A percentile compares a stretch with the other conserved stretches of the same genome.
Conservation (phyloP, 1,140 invertebrate genomes). For the Neodiprion fabricii region DNA sequence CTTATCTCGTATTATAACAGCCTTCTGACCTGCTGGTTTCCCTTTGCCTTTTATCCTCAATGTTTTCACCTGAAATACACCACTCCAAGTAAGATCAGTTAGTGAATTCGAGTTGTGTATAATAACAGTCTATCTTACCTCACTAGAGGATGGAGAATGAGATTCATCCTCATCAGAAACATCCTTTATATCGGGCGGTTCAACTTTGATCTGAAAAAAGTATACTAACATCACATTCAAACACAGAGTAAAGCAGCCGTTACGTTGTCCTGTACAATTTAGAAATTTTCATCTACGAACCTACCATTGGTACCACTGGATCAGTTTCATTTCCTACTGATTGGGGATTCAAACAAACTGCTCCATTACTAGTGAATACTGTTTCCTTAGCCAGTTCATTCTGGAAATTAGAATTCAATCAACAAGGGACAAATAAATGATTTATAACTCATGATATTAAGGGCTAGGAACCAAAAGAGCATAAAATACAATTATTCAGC, state of each 20-base stretch:
- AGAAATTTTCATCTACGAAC: neutral
- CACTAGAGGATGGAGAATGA: constrained; percentile 1
- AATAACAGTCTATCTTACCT: neutral
- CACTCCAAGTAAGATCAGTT: neutral
- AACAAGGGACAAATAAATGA: neutral
- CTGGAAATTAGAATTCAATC: neutral
- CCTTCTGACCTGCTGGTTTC: neutral
- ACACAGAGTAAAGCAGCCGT: constrained; percentile 19
- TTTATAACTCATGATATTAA: constrained; percentile 8
- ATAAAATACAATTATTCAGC: too few species aligned
- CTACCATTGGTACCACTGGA: constrained; percentile 1
- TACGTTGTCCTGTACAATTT: constrained; percentile 10
- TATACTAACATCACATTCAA: neutral
- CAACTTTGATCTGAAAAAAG: constrained; percentile 44
- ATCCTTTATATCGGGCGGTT: constrained; percentile 43
- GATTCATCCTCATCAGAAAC: constrained; percentile 39
- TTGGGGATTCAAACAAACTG: neutral
- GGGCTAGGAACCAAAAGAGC: too few species aligned
- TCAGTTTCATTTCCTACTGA: neutral
- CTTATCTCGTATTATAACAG: constrained; percentile 15
- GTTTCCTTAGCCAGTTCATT: constrained; percentile 28
- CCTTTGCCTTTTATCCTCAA: constrained; percentile 13
- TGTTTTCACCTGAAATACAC: constrained; percentile 10
- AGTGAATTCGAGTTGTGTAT: neutral
- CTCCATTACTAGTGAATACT: constrained; percentile 15